Evolutionary conservation across 2,888 invertebrate species (phyloP).

Genomic region (Acrobasis consociella): DNA sequence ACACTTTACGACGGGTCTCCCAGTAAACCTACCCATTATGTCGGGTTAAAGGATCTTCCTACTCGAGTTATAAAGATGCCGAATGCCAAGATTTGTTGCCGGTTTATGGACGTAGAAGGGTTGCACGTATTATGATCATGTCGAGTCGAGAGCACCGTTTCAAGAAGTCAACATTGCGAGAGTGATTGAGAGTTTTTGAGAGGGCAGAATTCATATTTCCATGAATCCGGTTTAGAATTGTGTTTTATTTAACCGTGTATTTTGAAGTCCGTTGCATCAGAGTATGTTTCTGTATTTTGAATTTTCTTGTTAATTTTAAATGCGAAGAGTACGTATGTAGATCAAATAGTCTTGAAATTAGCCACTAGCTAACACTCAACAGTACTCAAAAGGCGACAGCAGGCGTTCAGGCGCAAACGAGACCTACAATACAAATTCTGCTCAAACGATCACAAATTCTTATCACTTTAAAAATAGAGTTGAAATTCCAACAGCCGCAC

Average conservation of each 20-base stretch:
- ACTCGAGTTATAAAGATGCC: conserved; percentile 80
- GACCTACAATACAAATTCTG: conserved; percentile 23
- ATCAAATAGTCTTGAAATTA: conserved; percentile 19
- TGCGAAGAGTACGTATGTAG: conserved; percentile 21
- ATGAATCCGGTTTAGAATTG: conserved; percentile 54
- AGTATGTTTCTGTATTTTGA: neutral
- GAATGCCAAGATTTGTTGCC: conserved; percentile 78
- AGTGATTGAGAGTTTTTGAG: conserved; percentile 69
- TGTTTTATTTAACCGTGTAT: conserved; percentile 34
- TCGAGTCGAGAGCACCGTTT: conserved; percentile 76
- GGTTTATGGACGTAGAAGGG: conserved; percentile 80
- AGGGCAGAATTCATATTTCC: conserved; percentile 56
- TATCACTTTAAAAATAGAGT: conserved; percentile 20
- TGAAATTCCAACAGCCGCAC: conserved; percentile 18
- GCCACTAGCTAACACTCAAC: conserved; percentile 34
- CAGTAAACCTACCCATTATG: conserved; percentile 81
- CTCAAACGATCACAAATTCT: neutral
- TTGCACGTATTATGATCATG: conserved; percentile 79
- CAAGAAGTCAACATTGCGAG: conserved; percentile 78
- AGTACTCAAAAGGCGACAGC: conserved; percentile 52
- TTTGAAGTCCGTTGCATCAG: neutral
- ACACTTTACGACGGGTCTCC: conserved; percentile 80
- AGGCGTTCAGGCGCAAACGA: conserved; percentile 36
- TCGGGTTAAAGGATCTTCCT: conserved; percentile 79
- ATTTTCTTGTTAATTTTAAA: conserved; percentile 18